Percentiles rank a stretch among this genome's conserved stretches.
These are phyloP conservation scores for Digitonthophagus gazella DNA, from an alignment of 2,888 invertebrate species.

Conservation along the genomic window DNA sequence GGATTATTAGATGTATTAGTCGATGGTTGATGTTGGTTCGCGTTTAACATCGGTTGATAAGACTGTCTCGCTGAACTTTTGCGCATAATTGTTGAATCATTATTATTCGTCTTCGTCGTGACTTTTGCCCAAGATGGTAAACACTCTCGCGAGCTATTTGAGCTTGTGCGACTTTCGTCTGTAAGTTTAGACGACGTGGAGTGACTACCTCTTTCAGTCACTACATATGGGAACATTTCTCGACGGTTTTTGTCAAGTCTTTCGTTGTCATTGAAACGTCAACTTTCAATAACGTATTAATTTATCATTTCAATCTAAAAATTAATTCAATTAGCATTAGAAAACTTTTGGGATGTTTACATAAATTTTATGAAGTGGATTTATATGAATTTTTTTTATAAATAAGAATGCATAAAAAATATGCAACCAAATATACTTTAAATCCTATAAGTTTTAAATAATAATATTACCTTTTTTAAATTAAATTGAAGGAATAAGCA, in stretches of 20 bases:
- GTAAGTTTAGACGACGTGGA: slow-evolving; percentile 26
- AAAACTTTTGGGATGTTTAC: no score
- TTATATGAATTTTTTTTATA: no score
- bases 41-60: neutral
- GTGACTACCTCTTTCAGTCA: slow-evolving; percentile 30
- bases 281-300: no score
- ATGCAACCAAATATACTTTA: no score
- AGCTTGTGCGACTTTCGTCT: slow-evolving; percentile 24
- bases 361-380: no score
- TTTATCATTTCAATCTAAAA: no score
- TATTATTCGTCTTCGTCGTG: slow-evolving; percentile 20
- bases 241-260: neutral
- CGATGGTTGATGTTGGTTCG: slow-evolving; percentile 1
- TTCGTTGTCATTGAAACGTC: slow-evolving; percentile 25
- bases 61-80: slow-evolving; percentile 10
- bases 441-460: no score
- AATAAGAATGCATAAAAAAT: no score
- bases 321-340: no score
- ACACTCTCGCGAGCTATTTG: slow-evolving; percentile 28
- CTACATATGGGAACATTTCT: slow-evolving; percentile 36
- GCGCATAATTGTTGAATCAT: slow-evolving; percentile 19
- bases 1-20: slow-evolving; percentile 21
- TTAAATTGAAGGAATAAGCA: no score
- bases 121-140: slow-evolving; percentile 25
- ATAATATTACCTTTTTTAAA: no score